Conservation (phyloP, 2,113 vertebrate species). For the Malurus alboscapulatus region DNA sequence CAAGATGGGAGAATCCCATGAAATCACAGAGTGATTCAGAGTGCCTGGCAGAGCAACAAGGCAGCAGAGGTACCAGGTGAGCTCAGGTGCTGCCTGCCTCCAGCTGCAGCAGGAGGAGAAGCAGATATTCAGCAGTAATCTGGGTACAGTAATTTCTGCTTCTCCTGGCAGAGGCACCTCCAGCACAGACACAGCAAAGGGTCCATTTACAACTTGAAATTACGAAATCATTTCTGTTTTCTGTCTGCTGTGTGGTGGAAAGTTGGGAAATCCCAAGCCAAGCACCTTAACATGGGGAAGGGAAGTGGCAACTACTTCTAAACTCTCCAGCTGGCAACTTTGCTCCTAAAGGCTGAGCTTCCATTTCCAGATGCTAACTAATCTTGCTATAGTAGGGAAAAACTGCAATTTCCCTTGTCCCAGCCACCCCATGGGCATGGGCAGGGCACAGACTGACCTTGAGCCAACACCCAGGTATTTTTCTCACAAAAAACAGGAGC, state of each 20-base stretch:
- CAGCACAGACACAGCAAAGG: rapidly evolving
- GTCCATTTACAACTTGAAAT: background rate
- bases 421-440: background rate
- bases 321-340: background rate
- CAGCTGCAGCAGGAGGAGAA: background rate
- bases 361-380: background rate
- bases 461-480: background rate
- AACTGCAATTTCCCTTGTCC: background rate
- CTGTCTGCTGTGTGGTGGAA: rapidly evolving
- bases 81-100: background rate
- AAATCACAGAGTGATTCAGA: rapidly evolving
- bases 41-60: background rate
- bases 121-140: background rate
- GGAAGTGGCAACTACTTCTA: background rate
- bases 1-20: rapidly evolving
- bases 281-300: background rate
- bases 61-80: background rate
- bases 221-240: background rate
- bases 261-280: background rate
- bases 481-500: background rate
- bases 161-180: background rate
- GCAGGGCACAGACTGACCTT: background rate
- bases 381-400: background rate
- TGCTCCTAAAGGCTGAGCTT: background rate
- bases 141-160: background rate